Base-by-base conservation (phyloP, 2,888 invertebrate genomes). In the Octodonta nipae region DNA sequence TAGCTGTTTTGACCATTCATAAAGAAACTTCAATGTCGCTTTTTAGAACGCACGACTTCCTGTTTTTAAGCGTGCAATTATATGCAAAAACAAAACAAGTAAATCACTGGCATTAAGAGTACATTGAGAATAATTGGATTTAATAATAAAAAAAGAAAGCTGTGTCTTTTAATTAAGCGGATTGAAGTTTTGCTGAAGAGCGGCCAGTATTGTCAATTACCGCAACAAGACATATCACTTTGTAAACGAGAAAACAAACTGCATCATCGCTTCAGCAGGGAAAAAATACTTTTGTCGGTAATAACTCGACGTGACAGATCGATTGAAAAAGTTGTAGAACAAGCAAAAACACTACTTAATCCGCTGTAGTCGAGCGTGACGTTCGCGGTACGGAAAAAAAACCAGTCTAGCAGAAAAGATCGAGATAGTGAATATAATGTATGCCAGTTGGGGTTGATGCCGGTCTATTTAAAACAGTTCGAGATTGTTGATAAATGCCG, bases 391-490 rank as follows among this genome's bases (percentile, higher is more conserved):
- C 15, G 15, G 28, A 28, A 40, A 47, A 51, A 50, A 52, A 55
- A 52, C 52, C 50, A 45, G 51, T 51, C 46, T n/a, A n/a, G n/a
- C n/a, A n/a, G 35, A 17, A 44, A 50, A 26, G 10, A 49, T 52
- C 52, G 46, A 52, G 51, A 55, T 55, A 50, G 38, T 43, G 49
- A 47, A 49, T 47, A 49, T 53, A 52, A 50, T 51, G 46, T 54
- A 54, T 54, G 51, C 54, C 47, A 50, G 46, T 46, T 40, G 50
- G 46, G 44, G 44, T 8, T 48, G 43, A 45, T 44, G 43, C 49
- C 49, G 47, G 53, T 53, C 52, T 52, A 52, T 53, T 54, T 54
- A 51, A 54, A 54, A 50, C 50, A 38, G 51, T 43, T 49, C 49
- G 41, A 51, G 54, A 55, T 54, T 37, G 38, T 40, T 40, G 55